phyloP scores from a whole-genome alignment of 2,888 invertebrate genomes.

The Eremobia ochroleuca region DNA sequence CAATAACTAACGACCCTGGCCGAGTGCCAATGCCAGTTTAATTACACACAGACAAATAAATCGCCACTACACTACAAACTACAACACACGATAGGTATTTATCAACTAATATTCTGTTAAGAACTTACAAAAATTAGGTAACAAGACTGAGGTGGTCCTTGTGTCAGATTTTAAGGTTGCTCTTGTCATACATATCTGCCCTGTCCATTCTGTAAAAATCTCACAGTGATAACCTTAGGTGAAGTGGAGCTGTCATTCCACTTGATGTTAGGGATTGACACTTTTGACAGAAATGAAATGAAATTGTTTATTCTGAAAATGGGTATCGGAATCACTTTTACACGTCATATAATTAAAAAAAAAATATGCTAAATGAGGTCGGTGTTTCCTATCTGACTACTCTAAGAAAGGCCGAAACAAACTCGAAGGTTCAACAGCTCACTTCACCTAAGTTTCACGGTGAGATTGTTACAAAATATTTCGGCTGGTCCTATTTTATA shows the following conservation, averaged over 20 bases:
- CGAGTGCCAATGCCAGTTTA: constrained; percentile 61
- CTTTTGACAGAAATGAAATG: neutral
- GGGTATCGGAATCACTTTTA: too few relatives aligned
- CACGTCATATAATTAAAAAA: too few relatives aligned
- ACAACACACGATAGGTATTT: constrained; percentile 23
- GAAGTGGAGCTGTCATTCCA: neutral
- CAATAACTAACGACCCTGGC: constrained; percentile 62
- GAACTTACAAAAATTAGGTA: neutral
- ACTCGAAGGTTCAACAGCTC: too few relatives aligned
- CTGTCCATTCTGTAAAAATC: neutral
- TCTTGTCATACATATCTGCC: neutral
- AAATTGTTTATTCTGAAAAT: too few relatives aligned
- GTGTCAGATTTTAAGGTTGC: neutral
- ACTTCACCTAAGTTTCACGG: too few relatives aligned
- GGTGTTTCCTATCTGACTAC: too few relatives aligned
- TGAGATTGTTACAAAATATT: too few relatives aligned
- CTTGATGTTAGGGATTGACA: neutral
- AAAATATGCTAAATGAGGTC: too few relatives aligned
- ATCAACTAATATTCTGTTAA: constrained; percentile 27
- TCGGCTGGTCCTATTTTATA: too few relatives aligned
- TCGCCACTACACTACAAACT: constrained; percentile 41
- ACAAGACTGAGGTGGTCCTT: neutral
- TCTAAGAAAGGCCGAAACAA: too few relatives aligned
- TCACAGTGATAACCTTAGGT: neutral
- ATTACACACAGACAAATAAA: constrained; percentile 54